These are phyloP conservation scores for Anticlea derivata DNA, from an alignment of 2,888 invertebrate genomes.

Conservation along the genomic window DNA sequence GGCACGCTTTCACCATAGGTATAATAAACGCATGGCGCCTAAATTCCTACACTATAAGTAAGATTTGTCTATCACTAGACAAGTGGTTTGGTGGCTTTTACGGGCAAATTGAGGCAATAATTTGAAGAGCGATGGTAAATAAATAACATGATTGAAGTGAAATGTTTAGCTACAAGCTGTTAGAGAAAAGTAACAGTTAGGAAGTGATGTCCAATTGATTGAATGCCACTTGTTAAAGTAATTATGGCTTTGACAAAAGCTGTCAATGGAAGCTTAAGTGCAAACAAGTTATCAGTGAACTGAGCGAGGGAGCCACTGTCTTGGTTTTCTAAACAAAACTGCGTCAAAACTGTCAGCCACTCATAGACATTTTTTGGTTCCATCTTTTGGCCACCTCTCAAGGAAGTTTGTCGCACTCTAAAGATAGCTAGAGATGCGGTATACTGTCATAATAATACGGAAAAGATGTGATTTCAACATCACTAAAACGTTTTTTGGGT, in stretches of 20 bases:
- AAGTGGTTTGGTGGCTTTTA: slow-evolving; percentile 37
- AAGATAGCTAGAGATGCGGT: too few species aligned
- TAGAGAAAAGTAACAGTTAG: slow-evolving; percentile 11
- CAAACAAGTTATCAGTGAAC: too few species aligned
- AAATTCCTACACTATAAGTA: slow-evolving; percentile 62
- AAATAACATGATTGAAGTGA: slow-evolving; percentile 26
- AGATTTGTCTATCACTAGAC: slow-evolving; percentile 46
- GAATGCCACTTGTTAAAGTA: slow-evolving; percentile 17
- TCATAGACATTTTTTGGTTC: too few species aligned
- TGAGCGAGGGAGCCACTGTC: too few species aligned
- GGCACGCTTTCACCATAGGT: slow-evolving; percentile 67
- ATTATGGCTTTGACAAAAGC: slow-evolving; percentile 15
- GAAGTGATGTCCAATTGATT: slow-evolving; percentile 8
- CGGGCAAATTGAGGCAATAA: slow-evolving; percentile 31
- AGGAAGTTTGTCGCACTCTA: too few species aligned
- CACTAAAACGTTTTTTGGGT: too few species aligned
- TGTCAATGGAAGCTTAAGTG: slow-evolving; percentile 6
- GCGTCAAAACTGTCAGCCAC: too few species aligned
- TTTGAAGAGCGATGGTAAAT: slow-evolving; percentile 29
- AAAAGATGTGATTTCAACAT: too few species aligned
- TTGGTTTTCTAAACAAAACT: too few species aligned
- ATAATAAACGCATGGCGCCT: slow-evolving; percentile 65
- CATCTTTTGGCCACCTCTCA: too few species aligned
- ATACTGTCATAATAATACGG: too few species aligned
- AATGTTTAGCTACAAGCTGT: slow-evolving; percentile 20